Evolutionary conservation across 1,140 invertebrate genomes (phyloP).

Genomic region (Megalopta genalis): DNA sequence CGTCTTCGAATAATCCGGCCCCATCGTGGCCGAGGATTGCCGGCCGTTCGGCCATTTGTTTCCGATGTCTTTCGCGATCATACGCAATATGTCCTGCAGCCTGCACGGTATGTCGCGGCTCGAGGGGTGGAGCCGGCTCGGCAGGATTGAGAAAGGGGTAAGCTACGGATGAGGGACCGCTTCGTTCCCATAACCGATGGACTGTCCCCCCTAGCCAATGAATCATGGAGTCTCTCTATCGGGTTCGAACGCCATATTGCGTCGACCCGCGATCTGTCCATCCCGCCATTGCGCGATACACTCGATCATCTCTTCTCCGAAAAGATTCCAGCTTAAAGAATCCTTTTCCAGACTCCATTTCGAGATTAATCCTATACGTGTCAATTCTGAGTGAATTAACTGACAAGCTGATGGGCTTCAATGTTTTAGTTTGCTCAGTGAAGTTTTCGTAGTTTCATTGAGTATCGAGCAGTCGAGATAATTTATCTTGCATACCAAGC

Average conservation of each 20-base stretch:
- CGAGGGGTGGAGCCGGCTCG: slow-evolving; percentile 10
- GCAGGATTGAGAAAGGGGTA: slow-evolving; percentile 40
- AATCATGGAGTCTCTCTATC: slow-evolving; percentile 60
- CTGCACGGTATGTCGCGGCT: slow-evolving; percentile 55
- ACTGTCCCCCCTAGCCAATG: slow-evolving; percentile 59
- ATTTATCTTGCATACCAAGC: too few species aligned
- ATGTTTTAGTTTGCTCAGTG: too few species aligned
- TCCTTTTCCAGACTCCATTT: too few species aligned
- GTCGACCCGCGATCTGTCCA: slow-evolving; percentile 16
- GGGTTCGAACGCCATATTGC: slow-evolving; percentile 16
- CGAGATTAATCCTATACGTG: too few species aligned
- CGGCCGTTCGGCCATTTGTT: slow-evolving; percentile 53
- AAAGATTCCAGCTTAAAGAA: neutral
- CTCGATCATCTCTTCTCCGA: neutral
- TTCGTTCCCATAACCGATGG: slow-evolving; percentile 66
- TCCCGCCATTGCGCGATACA: slow-evolving; percentile 7
- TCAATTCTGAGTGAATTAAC: too few species aligned
- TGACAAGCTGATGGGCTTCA: too few species aligned
- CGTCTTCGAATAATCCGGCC: slow-evolving; percentile 46
- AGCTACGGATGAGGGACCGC: slow-evolving; percentile 58
- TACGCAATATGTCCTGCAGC: slow-evolving; percentile 61
- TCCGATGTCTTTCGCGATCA: slow-evolving; percentile 49
- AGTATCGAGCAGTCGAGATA: too few species aligned
- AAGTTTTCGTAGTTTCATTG: too few species aligned
- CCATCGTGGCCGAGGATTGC: slow-evolving; percentile 23